phyloP scores from a whole-genome alignment of 2,113 vertebrate genomes.

The Notiomystis cincta region DNA sequence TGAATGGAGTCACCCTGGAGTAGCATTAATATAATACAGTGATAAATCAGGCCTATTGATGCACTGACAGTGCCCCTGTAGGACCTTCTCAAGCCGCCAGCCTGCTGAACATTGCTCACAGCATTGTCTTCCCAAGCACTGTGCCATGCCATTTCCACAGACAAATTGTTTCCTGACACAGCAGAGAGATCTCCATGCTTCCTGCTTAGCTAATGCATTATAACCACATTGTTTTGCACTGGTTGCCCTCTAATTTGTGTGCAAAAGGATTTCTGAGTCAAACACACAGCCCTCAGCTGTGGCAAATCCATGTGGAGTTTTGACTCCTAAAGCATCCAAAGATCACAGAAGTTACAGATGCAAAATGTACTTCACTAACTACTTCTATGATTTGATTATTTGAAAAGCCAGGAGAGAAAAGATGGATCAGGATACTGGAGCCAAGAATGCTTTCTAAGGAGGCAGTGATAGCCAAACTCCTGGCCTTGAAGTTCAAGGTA shows the following conservation, averaged over 20 bases:
- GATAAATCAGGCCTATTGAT: slow-evolving; percentile 48
- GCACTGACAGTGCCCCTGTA: slow-evolving; percentile 47
- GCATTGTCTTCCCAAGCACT: slow-evolving; percentile 41
- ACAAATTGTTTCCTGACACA: slow-evolving; percentile 61
- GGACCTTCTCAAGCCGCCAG: slow-evolving; percentile 16
- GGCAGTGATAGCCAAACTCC: not conserved
- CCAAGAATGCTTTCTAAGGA: slow-evolving; percentile 60
- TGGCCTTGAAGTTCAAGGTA: slow-evolving; percentile 6
- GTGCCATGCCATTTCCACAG: slow-evolving; percentile 41
- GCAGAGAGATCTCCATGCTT: slow-evolving; percentile 43
- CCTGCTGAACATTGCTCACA: slow-evolving; percentile 8
- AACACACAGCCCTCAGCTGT: slow-evolving; percentile 2
- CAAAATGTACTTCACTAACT: not conserved
- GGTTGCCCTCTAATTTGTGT: slow-evolving; percentile 43
- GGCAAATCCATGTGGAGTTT: slow-evolving; percentile 27
- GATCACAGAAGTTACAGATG: slow-evolving; percentile 29
- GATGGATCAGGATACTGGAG: not conserved
- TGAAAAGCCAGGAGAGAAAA: slow-evolving; percentile 19
- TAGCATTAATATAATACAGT: slow-evolving; percentile 32
- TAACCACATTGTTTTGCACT: slow-evolving; percentile 56
- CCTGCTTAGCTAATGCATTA: slow-evolving; percentile 47
- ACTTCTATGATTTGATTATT: slow-evolving; percentile 31
- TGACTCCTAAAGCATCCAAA: slow-evolving; percentile 42
- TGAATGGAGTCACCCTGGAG: slow-evolving; percentile 23
- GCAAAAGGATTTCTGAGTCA: slow-evolving; percentile 40